phyloP scores from a whole-genome alignment of 2,113 vertebrate species.

The Speoplatyrhinus poulsoni region DNA sequence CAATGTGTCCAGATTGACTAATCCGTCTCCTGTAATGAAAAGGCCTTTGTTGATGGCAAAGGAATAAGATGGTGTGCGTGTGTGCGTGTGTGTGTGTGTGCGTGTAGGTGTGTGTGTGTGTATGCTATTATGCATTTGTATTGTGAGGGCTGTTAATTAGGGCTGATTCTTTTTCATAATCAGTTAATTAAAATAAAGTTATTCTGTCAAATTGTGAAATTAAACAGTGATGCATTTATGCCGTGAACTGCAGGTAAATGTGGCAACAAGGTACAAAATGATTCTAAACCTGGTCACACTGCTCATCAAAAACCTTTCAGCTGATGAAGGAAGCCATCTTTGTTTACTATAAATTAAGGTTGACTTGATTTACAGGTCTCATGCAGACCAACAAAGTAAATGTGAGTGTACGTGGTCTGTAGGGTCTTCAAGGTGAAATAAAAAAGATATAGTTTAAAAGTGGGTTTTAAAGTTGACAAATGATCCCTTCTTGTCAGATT shows the following conservation, averaged over 20 bases:
- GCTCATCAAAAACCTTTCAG: conserved; percentile 25
- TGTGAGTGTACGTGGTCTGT: conserved; percentile 1
- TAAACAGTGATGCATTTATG: too few species aligned
- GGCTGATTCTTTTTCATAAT: conserved; percentile 11
- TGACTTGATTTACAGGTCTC: conserved; percentile 2
- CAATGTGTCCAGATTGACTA: conserved; percentile 60
- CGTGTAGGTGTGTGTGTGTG: neutral
- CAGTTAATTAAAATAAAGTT: neutral
- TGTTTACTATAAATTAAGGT: conserved; percentile 12
- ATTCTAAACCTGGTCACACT: too few species aligned
- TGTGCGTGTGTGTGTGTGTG: neutral
- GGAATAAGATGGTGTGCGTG: conserved; percentile 38
- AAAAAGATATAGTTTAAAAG: conserved; percentile 35
- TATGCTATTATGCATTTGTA: neutral
- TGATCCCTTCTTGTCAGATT: conserved; percentile 31
- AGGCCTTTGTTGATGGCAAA: conserved; percentile 61
- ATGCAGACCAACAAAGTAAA: conserved; percentile 30
- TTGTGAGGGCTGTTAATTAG: neutral
- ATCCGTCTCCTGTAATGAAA: conserved; percentile 61
- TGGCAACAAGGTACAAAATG: too few species aligned
- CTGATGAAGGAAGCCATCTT: conserved; percentile 21
- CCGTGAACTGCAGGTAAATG: too few species aligned
- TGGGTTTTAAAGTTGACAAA: conserved; percentile 53
- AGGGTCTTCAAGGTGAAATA: conserved; percentile 2
- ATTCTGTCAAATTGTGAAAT: too few species aligned